These are phyloP conservation scores for Mobula hypostoma DNA, from an alignment of 2,113 vertebrate genomes.

Conservation along the genomic window DNA sequence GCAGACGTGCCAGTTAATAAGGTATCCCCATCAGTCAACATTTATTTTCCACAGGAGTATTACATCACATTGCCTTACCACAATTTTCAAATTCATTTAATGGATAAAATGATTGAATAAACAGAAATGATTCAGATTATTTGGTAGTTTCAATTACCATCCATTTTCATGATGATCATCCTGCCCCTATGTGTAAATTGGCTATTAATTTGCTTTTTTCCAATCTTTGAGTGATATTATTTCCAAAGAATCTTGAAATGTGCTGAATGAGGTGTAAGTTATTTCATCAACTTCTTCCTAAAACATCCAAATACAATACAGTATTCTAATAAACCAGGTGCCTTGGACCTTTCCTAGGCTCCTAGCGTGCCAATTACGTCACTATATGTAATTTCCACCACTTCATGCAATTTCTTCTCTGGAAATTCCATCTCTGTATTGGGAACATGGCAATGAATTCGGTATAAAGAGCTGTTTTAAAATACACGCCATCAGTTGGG, in stretches of 20 bases:
- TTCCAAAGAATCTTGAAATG: neutral
- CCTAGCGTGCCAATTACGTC: neutral
- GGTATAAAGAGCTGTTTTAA: neutral
- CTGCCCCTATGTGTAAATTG: neutral
- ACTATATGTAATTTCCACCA: neutral
- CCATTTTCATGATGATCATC: neutral
- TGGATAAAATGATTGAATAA: neutral
- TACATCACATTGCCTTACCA: no score
- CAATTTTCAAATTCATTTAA: neutral
- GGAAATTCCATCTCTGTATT: conserved; percentile 11
- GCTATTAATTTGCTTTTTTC: neutral
- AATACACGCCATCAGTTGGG: neutral
- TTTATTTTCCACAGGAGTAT: no score
- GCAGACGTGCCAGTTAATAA: no score
- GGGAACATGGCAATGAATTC: neutral
- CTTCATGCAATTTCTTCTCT: neutral
- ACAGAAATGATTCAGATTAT: neutral
- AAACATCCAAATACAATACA: neutral
- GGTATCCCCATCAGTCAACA: no score
- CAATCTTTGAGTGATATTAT: neutral
- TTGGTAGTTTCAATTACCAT: neutral
- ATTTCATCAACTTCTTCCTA: neutral
- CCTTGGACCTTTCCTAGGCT: no score
- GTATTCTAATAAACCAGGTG: neutral
- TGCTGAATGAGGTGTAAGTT: neutral